These are phyloP conservation scores for Perodicticus potto DNA, from an alignment of 2,797 vertebrate genomes.

Conservation along the genomic window DNA sequence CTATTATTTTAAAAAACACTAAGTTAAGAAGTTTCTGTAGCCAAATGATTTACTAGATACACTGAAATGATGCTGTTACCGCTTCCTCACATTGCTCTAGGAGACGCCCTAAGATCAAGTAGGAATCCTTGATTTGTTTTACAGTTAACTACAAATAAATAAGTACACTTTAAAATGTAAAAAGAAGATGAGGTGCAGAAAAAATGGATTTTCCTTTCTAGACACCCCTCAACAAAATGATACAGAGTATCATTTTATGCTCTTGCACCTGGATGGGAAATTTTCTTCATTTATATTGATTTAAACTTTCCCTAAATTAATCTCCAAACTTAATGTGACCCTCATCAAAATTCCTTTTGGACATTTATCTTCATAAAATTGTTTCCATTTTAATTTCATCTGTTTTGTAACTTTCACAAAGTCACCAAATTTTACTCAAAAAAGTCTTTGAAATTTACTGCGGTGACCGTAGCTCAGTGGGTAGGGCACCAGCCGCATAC, in stretches of 20 bases:
- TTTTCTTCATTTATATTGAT: not conserved
- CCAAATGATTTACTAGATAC: not conserved
- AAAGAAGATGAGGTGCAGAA: not conserved
- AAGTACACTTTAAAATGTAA: not conserved
- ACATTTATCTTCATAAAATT: not conserved
- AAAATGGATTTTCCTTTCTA: not conserved
- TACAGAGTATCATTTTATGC: not conserved
- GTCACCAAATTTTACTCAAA: not conserved
- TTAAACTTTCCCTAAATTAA: not conserved
- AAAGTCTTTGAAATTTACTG: not conserved
- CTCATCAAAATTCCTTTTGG: not conserved
- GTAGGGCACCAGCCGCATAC: too few species aligned
- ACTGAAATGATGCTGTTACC: not conserved
- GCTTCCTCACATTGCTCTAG: not conserved
- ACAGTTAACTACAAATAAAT: not conserved
- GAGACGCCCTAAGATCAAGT: not conserved
- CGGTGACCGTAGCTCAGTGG: too few species aligned
- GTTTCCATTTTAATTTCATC: slow-evolving; percentile 35
- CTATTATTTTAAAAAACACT: not conserved
- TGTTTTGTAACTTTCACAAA: not conserved
- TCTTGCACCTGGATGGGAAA: not conserved
- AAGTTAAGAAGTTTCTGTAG: not conserved
- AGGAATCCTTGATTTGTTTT: not conserved
- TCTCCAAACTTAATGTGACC: not conserved
- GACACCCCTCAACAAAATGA: not conserved